A percentile compares a stretch with the other conserved stretches of the same genome.
Conservation (phyloP, 2,888 invertebrate species). For the Exocentrus adspersus region DNA sequence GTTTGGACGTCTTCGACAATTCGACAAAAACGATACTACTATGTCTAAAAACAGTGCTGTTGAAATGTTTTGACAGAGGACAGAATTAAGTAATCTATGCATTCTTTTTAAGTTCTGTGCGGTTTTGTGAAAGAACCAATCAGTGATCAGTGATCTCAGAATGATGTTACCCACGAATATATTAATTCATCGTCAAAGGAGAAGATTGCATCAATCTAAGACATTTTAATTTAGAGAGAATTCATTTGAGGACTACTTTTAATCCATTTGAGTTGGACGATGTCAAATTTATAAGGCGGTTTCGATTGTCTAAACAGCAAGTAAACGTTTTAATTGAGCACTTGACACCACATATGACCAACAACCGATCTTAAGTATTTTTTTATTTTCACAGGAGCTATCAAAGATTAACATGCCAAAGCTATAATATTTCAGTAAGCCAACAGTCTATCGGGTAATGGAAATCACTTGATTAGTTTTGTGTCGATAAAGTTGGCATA, state of each 20-base stretch:
- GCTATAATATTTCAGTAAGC: not conserved
- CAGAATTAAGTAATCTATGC: too few species aligned
- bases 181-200: slow-evolving; percentile 10
- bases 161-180: slow-evolving; percentile 16
- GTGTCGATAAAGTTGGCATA: too few species aligned
- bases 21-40: not conserved
- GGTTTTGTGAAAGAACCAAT: too few species aligned
- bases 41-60: not conserved
- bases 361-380: not conserved
- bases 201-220: slow-evolving; percentile 10
- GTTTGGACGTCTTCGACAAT: not conserved
- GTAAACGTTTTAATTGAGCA: slow-evolving; percentile 11
- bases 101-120: too few species aligned
- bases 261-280: slow-evolving; percentile 25
- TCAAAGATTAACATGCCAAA: not conserved
- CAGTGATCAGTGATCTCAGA: too few species aligned
- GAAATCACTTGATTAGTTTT: too few species aligned
- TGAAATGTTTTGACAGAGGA: not conserved
- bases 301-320: slow-evolving; percentile 11
- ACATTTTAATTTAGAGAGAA: slow-evolving; percentile 18
- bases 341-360: slow-evolving; percentile 4
- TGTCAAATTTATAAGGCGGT: slow-evolving; percentile 12
- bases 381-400: not conserved
- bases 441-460: too few species aligned
- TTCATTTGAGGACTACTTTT: slow-evolving; percentile 12